Percentiles rank a stretch among this genome's conserved stretches.
Conservation (phyloP, 2,113 vertebrate genomes). For the Motacilla tschutschensis region DNA sequence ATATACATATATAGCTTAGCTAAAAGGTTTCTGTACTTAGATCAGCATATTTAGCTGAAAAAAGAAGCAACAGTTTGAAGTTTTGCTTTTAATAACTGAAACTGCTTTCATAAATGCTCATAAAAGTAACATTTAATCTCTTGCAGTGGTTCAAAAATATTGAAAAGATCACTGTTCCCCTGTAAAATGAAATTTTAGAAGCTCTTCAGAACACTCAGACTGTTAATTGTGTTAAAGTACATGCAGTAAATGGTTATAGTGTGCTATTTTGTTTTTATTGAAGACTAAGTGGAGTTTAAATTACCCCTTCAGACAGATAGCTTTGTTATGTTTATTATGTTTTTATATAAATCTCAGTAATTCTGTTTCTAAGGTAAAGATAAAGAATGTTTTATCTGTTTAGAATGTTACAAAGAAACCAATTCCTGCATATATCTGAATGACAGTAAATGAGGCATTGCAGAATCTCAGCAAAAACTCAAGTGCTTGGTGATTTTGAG, state of each 20-base stretch:
- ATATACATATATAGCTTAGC: background rate
- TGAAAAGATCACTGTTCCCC: background rate
- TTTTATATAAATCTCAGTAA: slow-evolving; percentile 3
- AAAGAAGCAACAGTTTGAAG: background rate
- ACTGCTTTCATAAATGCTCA: background rate
- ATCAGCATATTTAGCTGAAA: background rate
- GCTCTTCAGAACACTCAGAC: background rate
- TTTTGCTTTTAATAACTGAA: background rate
- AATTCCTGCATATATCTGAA: background rate
- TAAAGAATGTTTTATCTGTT: background rate
- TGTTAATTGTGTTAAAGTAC: slow-evolving; percentile 30
- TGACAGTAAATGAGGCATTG: background rate
- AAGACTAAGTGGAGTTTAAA: slow-evolving; percentile 20
- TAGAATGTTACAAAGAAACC: background rate
- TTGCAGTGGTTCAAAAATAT: background rate
- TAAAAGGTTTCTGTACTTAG: background rate
- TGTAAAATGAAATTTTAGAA: background rate
- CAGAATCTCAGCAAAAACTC: background rate
- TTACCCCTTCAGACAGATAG: background rate
- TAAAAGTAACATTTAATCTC: background rate
- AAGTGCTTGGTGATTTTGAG: background rate
- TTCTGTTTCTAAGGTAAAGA: background rate
- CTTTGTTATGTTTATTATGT: background rate
- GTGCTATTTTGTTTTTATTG: slow-evolving; percentile 17
- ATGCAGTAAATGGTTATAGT: slow-evolving; percentile 14